Percentiles rank a stretch among this genome's conserved stretches.
These are phyloP conservation scores for Polyommatus iphigenia DNA, from an alignment of 2,888 invertebrate species.

Conservation along the genomic window DNA sequence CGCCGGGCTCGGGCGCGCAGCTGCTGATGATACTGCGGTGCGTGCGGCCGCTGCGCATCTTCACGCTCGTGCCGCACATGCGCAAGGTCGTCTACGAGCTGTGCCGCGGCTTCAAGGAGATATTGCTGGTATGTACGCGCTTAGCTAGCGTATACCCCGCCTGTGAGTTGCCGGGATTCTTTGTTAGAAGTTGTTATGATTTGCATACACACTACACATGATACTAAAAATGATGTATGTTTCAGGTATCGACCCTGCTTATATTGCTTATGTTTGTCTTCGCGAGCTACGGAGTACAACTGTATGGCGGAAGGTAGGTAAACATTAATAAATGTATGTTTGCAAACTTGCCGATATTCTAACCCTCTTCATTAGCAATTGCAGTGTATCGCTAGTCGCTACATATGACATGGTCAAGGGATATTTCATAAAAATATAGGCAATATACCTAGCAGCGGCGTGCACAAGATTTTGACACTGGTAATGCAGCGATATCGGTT, in stretches of 20 bases:
- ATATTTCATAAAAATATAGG: no score
- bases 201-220: not conserved
- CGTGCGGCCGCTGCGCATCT: conserved; percentile 96
- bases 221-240: conserved; percentile 18
- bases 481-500: no score
- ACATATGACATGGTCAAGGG: no score
- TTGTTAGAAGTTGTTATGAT: not conserved
- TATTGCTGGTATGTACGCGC: conserved; percentile 86
- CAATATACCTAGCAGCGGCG: no score
- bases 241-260: conserved; percentile 94
- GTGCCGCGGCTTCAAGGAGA: conserved; percentile 99
- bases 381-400: no score
- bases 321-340: no score
- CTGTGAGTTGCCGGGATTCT: no score
- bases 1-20: conserved; percentile 96
- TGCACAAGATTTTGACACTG: no score
- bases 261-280: conserved; percentile 99
- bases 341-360: no score
- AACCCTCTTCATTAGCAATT: no score
- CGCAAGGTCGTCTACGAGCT: conserved; percentile 99
- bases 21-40: conserved; percentile 97
- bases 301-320: conserved; percentile 91
- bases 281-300: conserved; percentile 98
- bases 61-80: conserved; percentile 99
- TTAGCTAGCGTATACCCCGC: no score